Base-by-base conservation (phyloP, 2,113 vertebrate species). In the Lontra canadensis region DNA sequence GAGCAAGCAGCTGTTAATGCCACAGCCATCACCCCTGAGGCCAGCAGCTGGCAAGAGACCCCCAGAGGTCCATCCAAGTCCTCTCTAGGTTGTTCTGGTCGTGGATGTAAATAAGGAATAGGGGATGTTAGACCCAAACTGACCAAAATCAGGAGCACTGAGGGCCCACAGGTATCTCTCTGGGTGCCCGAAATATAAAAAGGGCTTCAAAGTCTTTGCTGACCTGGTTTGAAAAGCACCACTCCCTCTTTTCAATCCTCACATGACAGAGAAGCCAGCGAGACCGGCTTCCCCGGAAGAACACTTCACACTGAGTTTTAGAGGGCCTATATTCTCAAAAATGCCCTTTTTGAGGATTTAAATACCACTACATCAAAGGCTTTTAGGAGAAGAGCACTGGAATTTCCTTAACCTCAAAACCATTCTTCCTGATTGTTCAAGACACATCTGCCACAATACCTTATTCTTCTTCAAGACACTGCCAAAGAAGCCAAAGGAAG, bases 1-100 rank as follows among this genome's bases (percentile, higher is more conserved):
- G 91, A 89, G 82, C 5, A 69, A 59, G 65, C 90, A 21, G 44
- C 88, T 90, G 88, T 96, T 94, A 94, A 94, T 55, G 92, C 88
- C 88, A 55, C 80, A 1, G 34, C 20, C 21, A 10, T 86, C 93
- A 67, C 69, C 20, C 31, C 26, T 9, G 44, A 59, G 69, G 76
- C 71, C 61, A 65, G 84, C 15, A 44, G 15, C 85, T 95, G 86
- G 61, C 74, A 89, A 80, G 61, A 63, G 34, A 90, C 63, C 87
- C 76, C 57, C 0, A 1, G 59, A 88, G 65, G 78, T 82, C 73
- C 94, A 49, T 2, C 1, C 25, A 76, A 42, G 63, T 59, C 61
- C 92, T 86, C n/a, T 80, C 71, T 34, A 73, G 49, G 85, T 14
- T 88, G 86, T 94, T 92, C 89, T 89, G 55, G 23, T 47, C 25